These are phyloP conservation scores for Heliconius cydno DNA, from an alignment of 2,888 invertebrate species.

Conservation along the genomic window DNA sequence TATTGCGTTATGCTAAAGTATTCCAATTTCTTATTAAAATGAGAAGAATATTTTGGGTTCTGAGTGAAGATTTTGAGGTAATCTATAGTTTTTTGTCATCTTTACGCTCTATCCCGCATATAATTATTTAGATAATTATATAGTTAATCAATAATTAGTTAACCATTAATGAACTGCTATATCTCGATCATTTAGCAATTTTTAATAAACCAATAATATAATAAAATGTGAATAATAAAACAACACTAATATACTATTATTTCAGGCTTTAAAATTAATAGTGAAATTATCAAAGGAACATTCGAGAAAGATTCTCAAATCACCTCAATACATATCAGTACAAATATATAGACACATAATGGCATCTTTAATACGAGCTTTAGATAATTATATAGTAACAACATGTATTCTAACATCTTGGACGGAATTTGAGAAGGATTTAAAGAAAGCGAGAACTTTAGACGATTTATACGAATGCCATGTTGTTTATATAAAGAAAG, in stretches of 20 bases:
- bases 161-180: no score
- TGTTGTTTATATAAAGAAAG: slow-evolving; percentile 88
- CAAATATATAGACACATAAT: slow-evolving; percentile 89
- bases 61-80: slow-evolving; percentile 87
- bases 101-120: neutral
- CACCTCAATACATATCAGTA: slow-evolving; percentile 87
- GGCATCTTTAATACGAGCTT: slow-evolving; percentile 88
- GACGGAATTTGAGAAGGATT: slow-evolving; percentile 87
- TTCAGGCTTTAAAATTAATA: slow-evolving; percentile 84
- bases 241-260: slow-evolving; percentile 41
- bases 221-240: neutral
- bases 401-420: slow-evolving; percentile 90
- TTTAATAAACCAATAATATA: neutral
- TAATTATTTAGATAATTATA: neutral
- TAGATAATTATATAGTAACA: slow-evolving; percentile 90
- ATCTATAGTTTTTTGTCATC: neutral
- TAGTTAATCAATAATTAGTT: no score
- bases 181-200: neutral
- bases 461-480: slow-evolving; percentile 90
- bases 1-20: slow-evolving; percentile 88
- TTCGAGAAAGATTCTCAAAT: slow-evolving; percentile 78
- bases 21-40: slow-evolving; percentile 90
- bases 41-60: slow-evolving; percentile 89
- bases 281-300: slow-evolving; percentile 78
- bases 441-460: slow-evolving; percentile 85